Percentiles rank a stretch among this genome's conserved stretches.
phyloP scores from a whole-genome alignment of 2,113 vertebrate genomes.

The Mus spicilegus region DNA sequence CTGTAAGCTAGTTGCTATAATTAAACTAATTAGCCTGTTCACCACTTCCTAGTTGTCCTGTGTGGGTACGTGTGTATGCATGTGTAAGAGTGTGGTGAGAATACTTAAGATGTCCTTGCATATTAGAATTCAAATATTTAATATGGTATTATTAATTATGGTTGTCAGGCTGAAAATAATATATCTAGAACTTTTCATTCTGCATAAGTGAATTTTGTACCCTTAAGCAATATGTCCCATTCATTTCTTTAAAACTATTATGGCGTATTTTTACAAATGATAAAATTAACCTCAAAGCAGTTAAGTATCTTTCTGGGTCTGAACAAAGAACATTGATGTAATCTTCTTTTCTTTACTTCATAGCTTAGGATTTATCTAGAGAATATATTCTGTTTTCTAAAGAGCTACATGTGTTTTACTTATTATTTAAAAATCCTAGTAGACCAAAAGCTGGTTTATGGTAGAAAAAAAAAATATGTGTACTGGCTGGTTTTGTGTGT shows the following conservation, averaged over 20 bases:
- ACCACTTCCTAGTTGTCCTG: not conserved
- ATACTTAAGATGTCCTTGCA: not conserved
- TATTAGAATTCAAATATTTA: not conserved
- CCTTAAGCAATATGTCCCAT: not conserved
- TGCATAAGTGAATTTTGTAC: not conserved
- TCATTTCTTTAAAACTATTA: not conserved
- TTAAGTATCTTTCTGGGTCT: not conserved
- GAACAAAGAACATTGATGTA: not conserved
- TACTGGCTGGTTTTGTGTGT: too few species aligned
- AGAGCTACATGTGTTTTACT: not conserved
- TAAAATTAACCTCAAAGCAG: slow-evolving; percentile 16
- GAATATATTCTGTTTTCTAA: not conserved
- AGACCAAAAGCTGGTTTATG: not conserved
- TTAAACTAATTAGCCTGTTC: not conserved
- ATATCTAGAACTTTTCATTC: not conserved
- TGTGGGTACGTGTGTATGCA: not conserved
- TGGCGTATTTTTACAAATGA: not conserved
- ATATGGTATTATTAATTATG: not conserved
- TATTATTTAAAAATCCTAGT: not conserved
- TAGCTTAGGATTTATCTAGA: not conserved
- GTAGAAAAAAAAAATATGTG: not conserved
- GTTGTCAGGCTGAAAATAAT: not conserved
- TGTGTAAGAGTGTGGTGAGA: not conserved
- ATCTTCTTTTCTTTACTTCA: not conserved
- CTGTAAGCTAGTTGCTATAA: not conserved